Base-by-base conservation (phyloP, 2,113 vertebrate genomes). In the Mesocricetus auratus region DNA sequence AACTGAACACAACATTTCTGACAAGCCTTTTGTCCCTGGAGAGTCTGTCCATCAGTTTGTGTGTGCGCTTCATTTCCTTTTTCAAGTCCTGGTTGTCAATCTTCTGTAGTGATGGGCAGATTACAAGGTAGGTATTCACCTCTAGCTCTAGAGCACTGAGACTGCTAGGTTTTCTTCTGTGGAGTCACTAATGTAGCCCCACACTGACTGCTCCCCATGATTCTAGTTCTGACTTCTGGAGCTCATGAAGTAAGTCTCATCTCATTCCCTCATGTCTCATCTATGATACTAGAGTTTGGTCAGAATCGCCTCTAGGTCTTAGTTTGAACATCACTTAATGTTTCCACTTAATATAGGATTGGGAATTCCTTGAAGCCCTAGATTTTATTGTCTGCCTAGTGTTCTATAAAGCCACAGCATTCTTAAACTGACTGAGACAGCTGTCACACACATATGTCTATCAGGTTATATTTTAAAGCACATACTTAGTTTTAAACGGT, bases 41-140 rank as follows among this genome's bases (percentile, higher is more conserved):
- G 53, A 82, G 15, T 68, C 83, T 26, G 11, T 0, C 1, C 24
- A 50, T 36, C 19, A 53, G 62, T 56, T 45, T 50, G 69, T 91
- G 39, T 42, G 11, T 26, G 45, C 21, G 56, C 6, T 47, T 77
- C 74, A 77, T 42, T 29, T 17, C 17, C 13, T 19, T 50, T 26
- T 87, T 45, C 79, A 95, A 93, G n/a, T 22, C 29, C 82, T 47
- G 68, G 26, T 31, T 26, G 7, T 78, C 83, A 96, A 74, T 36
- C 19, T 39, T 86, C 58, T 94, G 47, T 2, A 22, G 12, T 47
- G 77, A 77, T 7, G 21, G 69, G 62, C 29, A 91, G 86, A 93
- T 21, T 22, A 71, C 24, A 69, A 68, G 16, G 5, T 0, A 45
- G 71, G n/a, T 42, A 74, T 13, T 45, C 12, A 16, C 53, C 90